Base-by-base conservation (phyloP, 1,140 invertebrate genomes). In the Oreohelix idahoensis region DNA sequence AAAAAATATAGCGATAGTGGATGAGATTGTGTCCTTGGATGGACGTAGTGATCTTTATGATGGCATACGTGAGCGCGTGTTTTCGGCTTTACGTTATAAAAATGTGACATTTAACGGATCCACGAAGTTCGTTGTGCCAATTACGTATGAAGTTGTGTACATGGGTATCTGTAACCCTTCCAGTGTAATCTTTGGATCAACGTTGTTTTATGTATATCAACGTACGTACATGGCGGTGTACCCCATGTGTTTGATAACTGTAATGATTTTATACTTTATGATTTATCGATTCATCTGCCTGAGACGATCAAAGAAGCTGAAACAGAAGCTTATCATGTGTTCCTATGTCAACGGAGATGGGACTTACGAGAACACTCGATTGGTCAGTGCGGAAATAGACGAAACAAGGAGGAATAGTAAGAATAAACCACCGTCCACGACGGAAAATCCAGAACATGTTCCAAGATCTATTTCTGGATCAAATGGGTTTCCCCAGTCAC, bases 251-350 rank as follows among this genome's bases (percentile, higher is more conserved):
- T 83, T 87, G 10, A 83, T 90, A 13, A 84, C 85, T 5, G 87
- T 90, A 0, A 85, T 83, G 13, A 49, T 89, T n/a, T 84, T 90
- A n/a, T 90, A 90, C 69, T n/a, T 71, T n/a, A 80, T 83, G 15
- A 77, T 83, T 39, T 85, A 85, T 79, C 32, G 82, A 71, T 77
- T 87, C 84, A 53, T 85, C 81, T 63, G 75, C 71, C 86, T 42
- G 70, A 79, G 76, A 51, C 85, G 76, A 45, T 81, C 63, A 45
- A 86, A 45, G 63, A 85, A 83, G 83, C 85, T 84, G 53, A 81
- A 84, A 38, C 83, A 77, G 78, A 87, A 81, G 79, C 84, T 83
- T 74, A 84, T 63, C 71, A 85, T 81, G 70, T 89, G 74, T 70
- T 85, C 78, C 73, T 88, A 83, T 80, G 84, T 84, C 36, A 87